Evolutionary conservation across 2,797 vertebrate genomes (phyloP), one percentile per base, ranked within the genome.

Genomic region (Sparus aurata): DNA sequence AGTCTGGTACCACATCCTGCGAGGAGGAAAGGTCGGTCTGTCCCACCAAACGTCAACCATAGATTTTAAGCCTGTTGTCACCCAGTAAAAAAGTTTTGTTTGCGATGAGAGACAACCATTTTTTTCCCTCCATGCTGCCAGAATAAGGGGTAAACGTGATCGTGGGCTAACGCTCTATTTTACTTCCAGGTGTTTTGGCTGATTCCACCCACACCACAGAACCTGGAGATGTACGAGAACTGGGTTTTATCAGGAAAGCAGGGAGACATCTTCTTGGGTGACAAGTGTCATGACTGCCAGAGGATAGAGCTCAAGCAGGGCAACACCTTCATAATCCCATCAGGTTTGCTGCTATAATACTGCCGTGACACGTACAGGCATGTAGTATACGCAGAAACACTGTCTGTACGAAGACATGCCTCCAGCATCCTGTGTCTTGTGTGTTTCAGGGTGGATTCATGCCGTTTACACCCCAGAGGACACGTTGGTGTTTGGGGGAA

Each of bases 171-270:
- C 20, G 2, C 22, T 22, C n/a, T 2, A n/a, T 65, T 15, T 61
- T 66, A 11, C 23, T 2, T 84, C n/a, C 91, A 99, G 98, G 96
- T 99, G 72, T 99, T 99, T 93, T 99, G 98, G 98, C 92, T 99
- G 83, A 99, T 99, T 91, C 98, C 98, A 77, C 98, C 98, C 83
- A 96, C 97, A 20, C 96, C 97, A 63, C 97, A 98, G 86, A 99
- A 99, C 92, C 92, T 99, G 94, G 98, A 98, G 91, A 96, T 97
- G 93, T 99, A 99, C 82, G 98, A 99, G 92, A 98, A 98, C 93
- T 99, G 98, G 98, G 97, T 99, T 87, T 95, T 99, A 88, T 99
- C 98, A 68, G 98, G 98, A 84, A 99, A 99, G 91, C 98, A 99
- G 90, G 98, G 98, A 63, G 98, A 99, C 92, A 97, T 99, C 89